Evolutionary conservation across 2,888 invertebrate species (phyloP).

Genomic region (Ochropleura plecta): DNA sequence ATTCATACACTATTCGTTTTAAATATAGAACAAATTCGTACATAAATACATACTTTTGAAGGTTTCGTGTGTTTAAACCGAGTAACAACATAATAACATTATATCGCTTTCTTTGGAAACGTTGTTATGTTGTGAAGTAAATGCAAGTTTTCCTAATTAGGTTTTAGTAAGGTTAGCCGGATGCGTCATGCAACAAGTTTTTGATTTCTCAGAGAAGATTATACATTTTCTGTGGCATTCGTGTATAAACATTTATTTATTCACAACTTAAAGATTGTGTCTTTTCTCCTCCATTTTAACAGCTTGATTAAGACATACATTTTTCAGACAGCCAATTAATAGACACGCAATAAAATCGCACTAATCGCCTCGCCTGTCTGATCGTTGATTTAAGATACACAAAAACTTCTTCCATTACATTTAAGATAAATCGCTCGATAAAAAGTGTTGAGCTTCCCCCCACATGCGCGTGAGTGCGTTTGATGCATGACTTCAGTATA

Average conservation of each 20-base stretch:
- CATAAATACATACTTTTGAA: neutral
- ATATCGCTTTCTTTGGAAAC: neutral
- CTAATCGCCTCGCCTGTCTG: constrained; percentile 41
- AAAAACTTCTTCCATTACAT: constrained; percentile 27
- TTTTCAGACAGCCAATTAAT: constrained; percentile 13
- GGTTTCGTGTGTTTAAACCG: neutral
- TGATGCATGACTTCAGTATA: constrained; percentile 56
- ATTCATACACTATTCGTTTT: too few species aligned
- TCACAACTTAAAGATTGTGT: constrained; percentile 8
- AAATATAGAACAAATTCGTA: neutral
- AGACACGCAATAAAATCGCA: constrained; percentile 36
- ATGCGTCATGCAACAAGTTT: constrained; percentile 3
- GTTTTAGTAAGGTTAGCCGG: neutral
- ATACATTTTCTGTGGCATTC: neutral
- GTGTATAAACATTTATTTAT: neutral
- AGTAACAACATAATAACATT: neutral
- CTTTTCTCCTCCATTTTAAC: constrained; percentile 29
- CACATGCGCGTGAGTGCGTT: constrained; percentile 31
- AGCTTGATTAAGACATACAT: constrained; percentile 17
- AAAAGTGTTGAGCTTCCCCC: constrained; percentile 43
- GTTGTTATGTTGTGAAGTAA: neutral
- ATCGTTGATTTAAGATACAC: constrained; percentile 32
- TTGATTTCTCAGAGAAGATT: constrained; percentile 11
- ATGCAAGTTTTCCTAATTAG: neutral
- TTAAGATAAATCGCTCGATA: constrained; percentile 47